phyloP scores from a whole-genome alignment of 2,888 invertebrate genomes.

The Ornithoptera alexandrae region DNA sequence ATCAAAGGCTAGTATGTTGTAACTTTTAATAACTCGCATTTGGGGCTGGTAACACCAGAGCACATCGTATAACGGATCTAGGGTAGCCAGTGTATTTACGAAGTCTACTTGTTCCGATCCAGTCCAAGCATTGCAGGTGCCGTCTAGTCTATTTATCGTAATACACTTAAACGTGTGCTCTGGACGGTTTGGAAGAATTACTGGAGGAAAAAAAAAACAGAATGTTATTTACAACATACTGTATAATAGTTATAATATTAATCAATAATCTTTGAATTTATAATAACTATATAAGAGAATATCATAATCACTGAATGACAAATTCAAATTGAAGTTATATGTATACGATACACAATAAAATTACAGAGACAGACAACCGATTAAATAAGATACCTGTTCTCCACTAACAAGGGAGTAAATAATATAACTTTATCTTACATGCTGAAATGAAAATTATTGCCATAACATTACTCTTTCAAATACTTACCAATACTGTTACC shows the following conservation, averaged over 20 bases:
- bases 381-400: too few relatives aligned
- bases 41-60: constrained; percentile 93
- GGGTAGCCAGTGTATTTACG: constrained; percentile 86
- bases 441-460: background rate
- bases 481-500: constrained; percentile 87
- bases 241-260: too few relatives aligned
- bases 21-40: constrained; percentile 84
- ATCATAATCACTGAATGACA: too few relatives aligned
- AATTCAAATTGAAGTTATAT: too few relatives aligned
- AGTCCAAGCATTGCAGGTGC: constrained; percentile 91
- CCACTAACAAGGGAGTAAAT: too few relatives aligned
- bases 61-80: constrained; percentile 96
- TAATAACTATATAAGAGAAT: too few relatives aligned
- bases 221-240: background rate
- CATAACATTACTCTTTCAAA: constrained; percentile 1
- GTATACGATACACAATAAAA: too few relatives aligned
- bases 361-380: too few relatives aligned
- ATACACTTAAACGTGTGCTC: constrained; percentile 91
- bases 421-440: too few relatives aligned
- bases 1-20: constrained; percentile 91
- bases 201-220: constrained; percentile 65
- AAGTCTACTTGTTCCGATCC: constrained; percentile 92
- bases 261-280: too few relatives aligned
- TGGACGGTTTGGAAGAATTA: constrained; percentile 89
- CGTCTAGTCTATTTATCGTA: constrained; percentile 93